Conservation (phyloP, 2,797 vertebrate genomes). For the Phalanger gymnotis region DNA sequence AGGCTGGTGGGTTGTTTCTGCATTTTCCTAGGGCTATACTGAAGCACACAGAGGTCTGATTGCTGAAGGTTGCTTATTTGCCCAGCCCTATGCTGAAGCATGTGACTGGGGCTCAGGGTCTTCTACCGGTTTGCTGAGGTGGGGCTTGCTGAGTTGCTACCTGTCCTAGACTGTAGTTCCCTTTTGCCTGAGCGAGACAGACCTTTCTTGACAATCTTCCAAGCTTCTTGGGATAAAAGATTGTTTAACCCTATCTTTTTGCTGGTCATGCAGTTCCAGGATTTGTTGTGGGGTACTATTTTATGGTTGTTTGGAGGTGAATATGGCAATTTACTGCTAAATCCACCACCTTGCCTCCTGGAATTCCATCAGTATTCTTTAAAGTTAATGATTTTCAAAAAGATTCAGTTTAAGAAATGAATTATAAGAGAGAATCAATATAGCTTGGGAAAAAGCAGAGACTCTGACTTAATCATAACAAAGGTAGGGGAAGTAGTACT, state of each 20-base stretch:
- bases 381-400: constrained; percentile 2
- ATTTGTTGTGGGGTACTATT: background rate
- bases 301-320: background rate
- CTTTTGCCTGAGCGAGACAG: background rate
- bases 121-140: background rate
- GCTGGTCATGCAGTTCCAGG: background rate
- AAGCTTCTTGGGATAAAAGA: background rate
- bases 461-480: constrained; percentile 3
- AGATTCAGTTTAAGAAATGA: constrained; percentile 10
- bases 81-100: background rate
- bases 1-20: too few species aligned
- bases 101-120: background rate
- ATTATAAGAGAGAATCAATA: background rate
- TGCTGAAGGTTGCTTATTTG: background rate
- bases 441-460: constrained; percentile 35
- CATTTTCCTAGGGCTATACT: background rate
- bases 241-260: background rate
- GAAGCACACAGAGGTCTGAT: background rate
- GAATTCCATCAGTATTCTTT: background rate
- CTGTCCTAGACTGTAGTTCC: background rate
- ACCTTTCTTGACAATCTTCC: background rate
- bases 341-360: background rate
- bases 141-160: background rate
- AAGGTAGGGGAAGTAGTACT: background rate
- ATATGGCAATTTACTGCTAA: background rate